Percentiles rank a stretch among this genome's conserved stretches.
These are phyloP conservation scores for Crioceris asparagi DNA, from an alignment of 2,888 invertebrate genomes.

Conservation along the genomic window DNA sequence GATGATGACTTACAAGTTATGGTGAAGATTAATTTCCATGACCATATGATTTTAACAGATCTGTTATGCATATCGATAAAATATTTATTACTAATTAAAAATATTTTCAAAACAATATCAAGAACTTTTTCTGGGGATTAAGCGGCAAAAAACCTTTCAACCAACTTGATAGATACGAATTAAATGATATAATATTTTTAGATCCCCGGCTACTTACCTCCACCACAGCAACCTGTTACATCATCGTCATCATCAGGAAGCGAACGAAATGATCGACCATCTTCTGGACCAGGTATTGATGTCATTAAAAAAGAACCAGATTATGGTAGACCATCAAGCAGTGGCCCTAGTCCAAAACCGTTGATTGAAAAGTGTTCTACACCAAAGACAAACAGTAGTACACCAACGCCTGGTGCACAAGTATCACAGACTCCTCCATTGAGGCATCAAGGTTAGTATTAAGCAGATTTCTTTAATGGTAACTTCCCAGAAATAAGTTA, in stretches of 20 bases:
- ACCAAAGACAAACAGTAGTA: slow-evolving; percentile 29
- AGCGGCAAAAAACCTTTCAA: too few relatives aligned
- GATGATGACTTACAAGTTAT: too few relatives aligned
- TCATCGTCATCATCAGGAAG: slow-evolving; percentile 17
- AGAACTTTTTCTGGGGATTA: too few relatives aligned
- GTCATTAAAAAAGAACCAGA: slow-evolving; percentile 69
- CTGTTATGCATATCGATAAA: too few relatives aligned
- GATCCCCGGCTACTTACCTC: slow-evolving; percentile 29
- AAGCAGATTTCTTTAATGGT: too few relatives aligned
- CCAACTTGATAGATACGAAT: too few relatives aligned
- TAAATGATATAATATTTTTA: slow-evolving; percentile 12
- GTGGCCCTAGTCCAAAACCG: slow-evolving; percentile 31
- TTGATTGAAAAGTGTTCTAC: slow-evolving; percentile 30
- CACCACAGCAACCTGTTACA: slow-evolving; percentile 20
- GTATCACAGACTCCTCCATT: slow-evolving; percentile 39
- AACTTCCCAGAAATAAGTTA: too few relatives aligned
- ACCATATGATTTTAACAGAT: too few relatives aligned
- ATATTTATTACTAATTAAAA: too few relatives aligned
- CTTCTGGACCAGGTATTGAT: slow-evolving; percentile 54
- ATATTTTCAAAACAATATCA: too few relatives aligned
- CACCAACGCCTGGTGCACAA: slow-evolving; percentile 27
- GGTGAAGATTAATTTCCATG: too few relatives aligned
- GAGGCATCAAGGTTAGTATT: slow-evolving; percentile 35
- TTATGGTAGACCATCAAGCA: slow-evolving; percentile 32
- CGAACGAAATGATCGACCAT: slow-evolving; percentile 35